These are phyloP conservation scores for Montipora sp. DNA, from an alignment of 64 coral and sea anemone genomes.

Conservation along the genomic window DNA sequence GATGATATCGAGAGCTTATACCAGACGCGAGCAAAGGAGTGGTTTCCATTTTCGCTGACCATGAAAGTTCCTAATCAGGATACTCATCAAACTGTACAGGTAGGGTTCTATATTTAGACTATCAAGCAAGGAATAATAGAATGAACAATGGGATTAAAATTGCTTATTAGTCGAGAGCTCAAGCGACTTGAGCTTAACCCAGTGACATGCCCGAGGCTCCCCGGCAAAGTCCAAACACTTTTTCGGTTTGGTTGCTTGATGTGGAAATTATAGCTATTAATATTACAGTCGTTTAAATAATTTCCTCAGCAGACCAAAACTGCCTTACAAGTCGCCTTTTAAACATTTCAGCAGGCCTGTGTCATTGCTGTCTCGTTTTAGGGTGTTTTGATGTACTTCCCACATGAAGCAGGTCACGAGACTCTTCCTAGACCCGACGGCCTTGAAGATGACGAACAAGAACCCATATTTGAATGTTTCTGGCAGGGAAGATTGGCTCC, in stretches of 20 bases:
- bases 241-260: neutral
- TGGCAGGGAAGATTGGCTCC: slow-evolving; percentile 91
- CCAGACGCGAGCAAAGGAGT: slow-evolving; percentile 71
- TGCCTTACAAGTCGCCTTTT: too few species aligned
- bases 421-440: slow-evolving; percentile 62
- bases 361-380: neutral
- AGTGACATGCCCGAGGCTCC: too few species aligned
- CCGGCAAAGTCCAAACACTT: neutral
- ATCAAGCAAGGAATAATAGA: too few species aligned
- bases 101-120: neutral
- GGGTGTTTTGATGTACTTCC: slow-evolving; percentile 93
- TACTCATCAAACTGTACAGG: slow-evolving; percentile 86
- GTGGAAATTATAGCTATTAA: too few species aligned
- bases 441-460: slow-evolving; percentile 68
- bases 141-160: too few species aligned
- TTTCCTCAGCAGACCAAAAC: too few species aligned
- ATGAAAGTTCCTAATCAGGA: slow-evolving; percentile 74
- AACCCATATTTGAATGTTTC: slow-evolving; percentile 92
- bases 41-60: slow-evolving; percentile 86
- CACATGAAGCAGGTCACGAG: slow-evolving; percentile 87
- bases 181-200: too few species aligned
- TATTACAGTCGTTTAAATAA: too few species aligned
- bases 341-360: too few species aligned
- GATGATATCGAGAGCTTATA: slow-evolving; percentile 81
- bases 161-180: too few species aligned